These are phyloP conservation scores for Aethina tumida DNA, from an alignment of 1,140 invertebrate genomes.

Conservation along the genomic window DNA sequence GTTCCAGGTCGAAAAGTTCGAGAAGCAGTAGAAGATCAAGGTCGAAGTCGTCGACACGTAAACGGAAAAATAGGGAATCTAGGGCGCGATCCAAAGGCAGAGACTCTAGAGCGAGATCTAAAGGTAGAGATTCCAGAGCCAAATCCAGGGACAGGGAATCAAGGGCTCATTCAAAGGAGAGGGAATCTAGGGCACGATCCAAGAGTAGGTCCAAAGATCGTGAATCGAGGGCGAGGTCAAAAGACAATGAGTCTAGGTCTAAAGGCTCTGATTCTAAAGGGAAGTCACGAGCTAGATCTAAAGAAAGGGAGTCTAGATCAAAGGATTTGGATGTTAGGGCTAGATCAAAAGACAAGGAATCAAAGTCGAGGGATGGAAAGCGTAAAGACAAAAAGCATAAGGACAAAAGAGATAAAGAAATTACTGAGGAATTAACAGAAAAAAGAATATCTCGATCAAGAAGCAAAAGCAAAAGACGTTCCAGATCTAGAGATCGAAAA, in stretches of 20 bases:
- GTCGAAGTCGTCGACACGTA: slow-evolving; percentile 15
- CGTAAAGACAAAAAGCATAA: no score
- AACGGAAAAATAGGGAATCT: slow-evolving; percentile 27
- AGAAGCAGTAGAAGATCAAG: slow-evolving; percentile 18
- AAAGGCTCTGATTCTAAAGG: no score
- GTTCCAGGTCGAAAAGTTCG: slow-evolving; percentile 38
- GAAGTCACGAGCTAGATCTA: slow-evolving; percentile 32
- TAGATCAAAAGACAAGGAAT: no score
- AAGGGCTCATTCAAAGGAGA: slow-evolving; percentile 33
- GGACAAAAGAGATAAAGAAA: slow-evolving; percentile 29
- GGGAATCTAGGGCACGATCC: slow-evolving; percentile 26
- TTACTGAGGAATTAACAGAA: slow-evolving; percentile 21
- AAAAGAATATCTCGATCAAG: slow-evolving; percentile 37
- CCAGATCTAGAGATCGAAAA: slow-evolving; percentile 34
- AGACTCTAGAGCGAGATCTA: slow-evolving; percentile 30
- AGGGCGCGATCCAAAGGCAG: slow-evolving; percentile 29
- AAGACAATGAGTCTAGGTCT: slow-evolving; percentile 34
- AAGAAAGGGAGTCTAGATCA: slow-evolving; percentile 24
- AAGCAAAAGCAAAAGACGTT: slow-evolving; percentile 35
- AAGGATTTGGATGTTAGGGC: no score
- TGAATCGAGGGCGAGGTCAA: slow-evolving; percentile 34
- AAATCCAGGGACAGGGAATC: slow-evolving; percentile 22
- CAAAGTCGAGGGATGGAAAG: no score
- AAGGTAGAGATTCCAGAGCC: slow-evolving; percentile 10
- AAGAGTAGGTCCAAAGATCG: slow-evolving; percentile 18